Evolutionary conservation across 2,113 vertebrate species (phyloP).

Genomic region (Dolichallabes microphthalmus): DNA sequence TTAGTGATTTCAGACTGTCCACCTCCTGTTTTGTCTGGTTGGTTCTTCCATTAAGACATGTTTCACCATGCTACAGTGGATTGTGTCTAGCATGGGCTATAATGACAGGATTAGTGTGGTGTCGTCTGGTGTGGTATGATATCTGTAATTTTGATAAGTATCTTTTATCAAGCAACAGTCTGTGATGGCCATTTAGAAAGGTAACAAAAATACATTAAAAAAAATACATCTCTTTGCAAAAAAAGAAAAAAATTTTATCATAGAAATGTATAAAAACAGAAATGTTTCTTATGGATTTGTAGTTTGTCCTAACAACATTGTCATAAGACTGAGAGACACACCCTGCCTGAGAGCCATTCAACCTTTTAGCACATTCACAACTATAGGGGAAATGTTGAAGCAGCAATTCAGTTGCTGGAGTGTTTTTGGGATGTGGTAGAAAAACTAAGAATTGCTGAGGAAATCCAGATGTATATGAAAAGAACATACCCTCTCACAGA

Average conservation of each 20-base stretch:
- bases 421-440: neutral
- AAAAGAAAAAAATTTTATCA: neutral
- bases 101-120: constrained; percentile 52
- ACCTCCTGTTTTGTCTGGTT: constrained; percentile 56
- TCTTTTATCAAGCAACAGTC: constrained; percentile 42
- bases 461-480: neutral
- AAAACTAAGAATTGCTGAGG: neutral
- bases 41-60: constrained; percentile 39
- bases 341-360: neutral
- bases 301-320: neutral
- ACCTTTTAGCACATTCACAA: neutral
- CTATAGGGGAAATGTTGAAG: neutral
- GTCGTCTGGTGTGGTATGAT: constrained; percentile 15
- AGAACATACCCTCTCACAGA: neutral
- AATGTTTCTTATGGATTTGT: neutral
- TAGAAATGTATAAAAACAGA: neutral
- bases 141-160: constrained; percentile 52
- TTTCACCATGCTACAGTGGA: constrained; percentile 41
- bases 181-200: constrained; percentile 1
- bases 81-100: constrained; percentile 46
- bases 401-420: neutral
- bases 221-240: too few relatives aligned
- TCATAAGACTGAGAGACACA: neutral
- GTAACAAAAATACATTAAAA: constrained; percentile 22
- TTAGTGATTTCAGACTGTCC: constrained; percentile 46